A percentile compares a stretch with the other conserved stretches of the same genome.
Evolutionary conservation across 2,797 vertebrate genomes (phyloP).

Genomic region (Lophius americanus): DNA sequence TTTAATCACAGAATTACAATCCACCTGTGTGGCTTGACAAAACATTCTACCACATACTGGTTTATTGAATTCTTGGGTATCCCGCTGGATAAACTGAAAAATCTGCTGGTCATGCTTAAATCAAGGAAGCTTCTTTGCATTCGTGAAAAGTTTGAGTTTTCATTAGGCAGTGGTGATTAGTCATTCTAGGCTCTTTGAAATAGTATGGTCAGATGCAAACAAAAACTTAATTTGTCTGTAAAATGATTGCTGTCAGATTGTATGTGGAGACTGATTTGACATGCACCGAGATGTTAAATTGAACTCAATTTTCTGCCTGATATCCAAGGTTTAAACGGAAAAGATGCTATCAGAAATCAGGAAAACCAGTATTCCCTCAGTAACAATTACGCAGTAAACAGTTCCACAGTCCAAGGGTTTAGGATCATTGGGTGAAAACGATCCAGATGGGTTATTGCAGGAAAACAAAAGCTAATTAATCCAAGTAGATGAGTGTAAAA

Average conservation of each 20-base stretch:
- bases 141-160: slow-evolving; percentile 17
- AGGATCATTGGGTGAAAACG: slow-evolving; percentile 17
- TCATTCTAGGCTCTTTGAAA: slow-evolving; percentile 13
- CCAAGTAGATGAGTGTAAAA: slow-evolving; percentile 1
- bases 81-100: slow-evolving; percentile 44
- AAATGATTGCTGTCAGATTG: neutral
- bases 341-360: slow-evolving; percentile 2
- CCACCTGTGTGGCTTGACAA: slow-evolving; percentile 28
- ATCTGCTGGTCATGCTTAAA: slow-evolving; percentile 37
- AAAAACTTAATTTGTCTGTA: slow-evolving; percentile 3
- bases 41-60: slow-evolving; percentile 37
- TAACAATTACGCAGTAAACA: neutral
- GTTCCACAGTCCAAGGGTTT: slow-evolving; percentile 4
- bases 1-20: slow-evolving; percentile 30
- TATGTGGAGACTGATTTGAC: slow-evolving; percentile 1
- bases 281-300: neutral
- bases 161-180: neutral
- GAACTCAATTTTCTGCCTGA: neutral
- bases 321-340: neutral
- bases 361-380: neutral
- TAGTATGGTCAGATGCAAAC: neutral
- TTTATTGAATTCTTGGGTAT: slow-evolving; percentile 48
- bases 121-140: slow-evolving; percentile 21
- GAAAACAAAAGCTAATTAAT: slow-evolving; percentile 1
- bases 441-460: slow-evolving; percentile 2